phyloP scores from a whole-genome alignment of 2,797 vertebrate genomes.

The Myotis vivesi region DNA sequence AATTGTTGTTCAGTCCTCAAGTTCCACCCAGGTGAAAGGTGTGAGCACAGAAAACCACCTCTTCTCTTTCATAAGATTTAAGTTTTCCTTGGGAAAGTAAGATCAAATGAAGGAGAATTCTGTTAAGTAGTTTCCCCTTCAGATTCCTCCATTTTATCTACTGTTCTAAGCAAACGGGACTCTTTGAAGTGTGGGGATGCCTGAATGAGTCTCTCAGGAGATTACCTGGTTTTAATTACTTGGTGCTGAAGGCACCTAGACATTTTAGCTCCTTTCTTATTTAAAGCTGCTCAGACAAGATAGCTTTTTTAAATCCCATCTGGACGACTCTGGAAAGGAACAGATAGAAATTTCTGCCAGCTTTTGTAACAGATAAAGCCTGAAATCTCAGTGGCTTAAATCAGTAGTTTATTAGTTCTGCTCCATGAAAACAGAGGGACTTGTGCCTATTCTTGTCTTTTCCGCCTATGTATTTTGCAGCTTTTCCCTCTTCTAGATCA shows the following conservation, averaged over 20 bases:
- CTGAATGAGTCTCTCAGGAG: neutral
- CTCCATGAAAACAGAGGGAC: neutral
- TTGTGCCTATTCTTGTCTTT: no score
- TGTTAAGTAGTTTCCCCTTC: constrained; percentile 3
- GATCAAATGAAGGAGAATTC: neutral
- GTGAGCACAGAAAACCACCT: neutral
- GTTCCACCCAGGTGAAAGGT: neutral
- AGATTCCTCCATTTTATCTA: constrained; percentile 30
- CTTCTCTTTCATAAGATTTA: neutral
- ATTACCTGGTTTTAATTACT: constrained; percentile 60
- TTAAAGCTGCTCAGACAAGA: constrained; percentile 62
- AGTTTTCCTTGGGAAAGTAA: constrained; percentile 36
- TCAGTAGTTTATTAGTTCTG: constrained; percentile 37
- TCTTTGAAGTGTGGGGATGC: constrained; percentile 12
- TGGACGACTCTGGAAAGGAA: constrained; percentile 45
- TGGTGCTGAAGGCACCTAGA: neutral
- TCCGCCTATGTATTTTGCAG: neutral
- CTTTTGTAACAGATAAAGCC: constrained; percentile 41
- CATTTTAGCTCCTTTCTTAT: constrained; percentile 30
- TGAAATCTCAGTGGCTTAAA: constrained; percentile 7
- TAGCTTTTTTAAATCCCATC: constrained; percentile 30
- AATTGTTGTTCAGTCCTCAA: neutral
- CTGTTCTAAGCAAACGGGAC: neutral
- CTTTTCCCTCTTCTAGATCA: neutral
- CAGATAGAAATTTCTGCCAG: constrained; percentile 36